Conservation (phyloP, 1,140 invertebrate species). For the Neodiprion virginianus region DNA sequence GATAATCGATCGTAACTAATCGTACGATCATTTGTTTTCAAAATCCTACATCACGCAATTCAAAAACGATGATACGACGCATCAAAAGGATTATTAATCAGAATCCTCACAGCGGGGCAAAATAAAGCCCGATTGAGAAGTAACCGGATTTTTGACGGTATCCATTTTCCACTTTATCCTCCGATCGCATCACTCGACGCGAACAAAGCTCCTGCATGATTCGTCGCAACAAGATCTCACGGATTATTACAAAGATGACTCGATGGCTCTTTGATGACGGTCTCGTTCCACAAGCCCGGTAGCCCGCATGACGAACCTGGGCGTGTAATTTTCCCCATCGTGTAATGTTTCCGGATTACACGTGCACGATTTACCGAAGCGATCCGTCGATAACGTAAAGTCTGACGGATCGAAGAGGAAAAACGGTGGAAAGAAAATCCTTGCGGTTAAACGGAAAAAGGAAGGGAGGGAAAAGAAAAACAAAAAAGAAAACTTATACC, state of each 20-base stretch:
- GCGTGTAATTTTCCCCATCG: not conserved
- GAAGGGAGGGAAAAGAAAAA: no score
- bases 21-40: no score
- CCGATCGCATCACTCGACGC: not conserved
- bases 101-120: no score
- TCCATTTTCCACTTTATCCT: no score
- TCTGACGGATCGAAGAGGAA: not conserved
- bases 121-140: no score
- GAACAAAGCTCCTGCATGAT: not conserved
- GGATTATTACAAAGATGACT: not conserved
- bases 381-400: not conserved
- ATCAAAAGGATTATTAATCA: no score
- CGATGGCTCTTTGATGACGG: not conserved
- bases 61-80: no score
- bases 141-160: no score
- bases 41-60: no score
- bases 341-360: not conserved
- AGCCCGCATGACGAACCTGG: not conserved
- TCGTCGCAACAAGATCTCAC: not conserved
- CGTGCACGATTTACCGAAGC: not conserved
- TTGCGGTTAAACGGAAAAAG: not conserved
- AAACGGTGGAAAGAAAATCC: not conserved
- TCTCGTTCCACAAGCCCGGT: not conserved
- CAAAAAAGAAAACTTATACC: no score
- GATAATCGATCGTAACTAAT: no score